phyloP scores from a whole-genome alignment of 1,140 invertebrate species.

The Saccostrea cuccullata region DNA sequence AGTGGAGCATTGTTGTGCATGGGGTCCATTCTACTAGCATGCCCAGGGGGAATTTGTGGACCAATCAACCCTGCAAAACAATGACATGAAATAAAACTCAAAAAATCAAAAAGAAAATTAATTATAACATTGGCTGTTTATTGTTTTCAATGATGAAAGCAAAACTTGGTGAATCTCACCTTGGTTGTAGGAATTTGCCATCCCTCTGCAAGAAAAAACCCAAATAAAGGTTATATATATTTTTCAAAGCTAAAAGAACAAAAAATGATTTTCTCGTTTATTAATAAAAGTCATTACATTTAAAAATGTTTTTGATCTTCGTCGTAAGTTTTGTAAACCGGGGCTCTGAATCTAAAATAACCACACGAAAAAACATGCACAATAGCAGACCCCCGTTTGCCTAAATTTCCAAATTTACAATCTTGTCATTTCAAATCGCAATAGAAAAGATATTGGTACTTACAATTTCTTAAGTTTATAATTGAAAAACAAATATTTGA shows the following conservation, averaged over 20 bases:
- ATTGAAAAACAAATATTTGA: neutral
- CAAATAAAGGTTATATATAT: neutral
- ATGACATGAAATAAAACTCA: neutral
- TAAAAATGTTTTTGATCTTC: neutral
- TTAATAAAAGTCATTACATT: neutral
- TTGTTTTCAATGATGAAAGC: neutral
- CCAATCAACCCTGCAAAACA: constrained; percentile 47
- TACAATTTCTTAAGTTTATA: neutral
- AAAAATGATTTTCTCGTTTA: neutral
- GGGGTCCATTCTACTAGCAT: constrained; percentile 73
- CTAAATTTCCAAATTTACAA: neutral
- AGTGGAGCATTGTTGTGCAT: constrained; percentile 85
- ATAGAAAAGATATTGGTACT: neutral
- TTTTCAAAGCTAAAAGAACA: neutral
- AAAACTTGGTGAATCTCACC: neutral
- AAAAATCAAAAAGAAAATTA: neutral
- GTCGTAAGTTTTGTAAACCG: neutral
- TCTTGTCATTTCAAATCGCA: neutral
- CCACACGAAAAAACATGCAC: neutral
- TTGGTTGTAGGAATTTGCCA: constrained; percentile 19
- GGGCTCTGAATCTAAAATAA: neutral
- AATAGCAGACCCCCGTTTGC: neutral
- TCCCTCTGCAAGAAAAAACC: neutral
- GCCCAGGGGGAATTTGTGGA: constrained; percentile 47
- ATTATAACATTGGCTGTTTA: neutral